These are phyloP conservation scores for Drosophila melanosoma DNA, from an alignment of 2,888 invertebrate genomes.

Conservation along the genomic window DNA sequence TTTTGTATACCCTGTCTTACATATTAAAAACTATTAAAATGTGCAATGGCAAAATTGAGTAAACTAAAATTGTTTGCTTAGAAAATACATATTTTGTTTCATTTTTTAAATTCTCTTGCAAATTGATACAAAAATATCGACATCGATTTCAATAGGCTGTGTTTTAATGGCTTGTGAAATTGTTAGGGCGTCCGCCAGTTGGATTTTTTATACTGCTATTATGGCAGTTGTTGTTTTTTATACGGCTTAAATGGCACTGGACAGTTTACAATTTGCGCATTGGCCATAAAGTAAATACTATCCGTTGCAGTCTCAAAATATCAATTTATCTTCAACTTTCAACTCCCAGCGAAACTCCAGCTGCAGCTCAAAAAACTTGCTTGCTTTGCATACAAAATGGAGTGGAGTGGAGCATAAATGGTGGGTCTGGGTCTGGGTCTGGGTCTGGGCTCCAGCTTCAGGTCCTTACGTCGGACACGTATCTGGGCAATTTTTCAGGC, in stretches of 20 bases:
- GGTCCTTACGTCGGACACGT: slow-evolving; percentile 46
- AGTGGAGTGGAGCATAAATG: neutral
- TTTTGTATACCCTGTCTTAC: slow-evolving; percentile 5
- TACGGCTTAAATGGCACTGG: slow-evolving; percentile 53
- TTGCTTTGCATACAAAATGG: slow-evolving; percentile 57
- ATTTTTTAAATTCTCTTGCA: neutral
- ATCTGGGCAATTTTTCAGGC: slow-evolving; percentile 70
- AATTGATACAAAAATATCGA: neutral
- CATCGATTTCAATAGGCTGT: neutral
- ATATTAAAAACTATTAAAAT: neutral
- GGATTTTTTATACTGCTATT: neutral
- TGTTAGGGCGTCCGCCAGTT: neutral
- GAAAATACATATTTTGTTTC: neutral
- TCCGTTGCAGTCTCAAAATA: slow-evolving; percentile 49
- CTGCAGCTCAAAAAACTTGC: slow-evolving; percentile 47
- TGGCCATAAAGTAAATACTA: slow-evolving; percentile 60
- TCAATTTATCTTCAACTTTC: slow-evolving; percentile 56
- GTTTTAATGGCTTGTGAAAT: neutral
- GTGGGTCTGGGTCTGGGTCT: neutral
- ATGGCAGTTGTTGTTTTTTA: slow-evolving; percentile 21
- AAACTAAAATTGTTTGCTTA: neutral
- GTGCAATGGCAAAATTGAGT: neutral
- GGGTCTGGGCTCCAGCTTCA: neutral
- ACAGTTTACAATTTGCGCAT: slow-evolving; percentile 67
- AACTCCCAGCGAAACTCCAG: slow-evolving; percentile 41